Evolutionary conservation across 2,797 vertebrate genomes (phyloP).

Genomic region (Coluber constrictor): DNA sequence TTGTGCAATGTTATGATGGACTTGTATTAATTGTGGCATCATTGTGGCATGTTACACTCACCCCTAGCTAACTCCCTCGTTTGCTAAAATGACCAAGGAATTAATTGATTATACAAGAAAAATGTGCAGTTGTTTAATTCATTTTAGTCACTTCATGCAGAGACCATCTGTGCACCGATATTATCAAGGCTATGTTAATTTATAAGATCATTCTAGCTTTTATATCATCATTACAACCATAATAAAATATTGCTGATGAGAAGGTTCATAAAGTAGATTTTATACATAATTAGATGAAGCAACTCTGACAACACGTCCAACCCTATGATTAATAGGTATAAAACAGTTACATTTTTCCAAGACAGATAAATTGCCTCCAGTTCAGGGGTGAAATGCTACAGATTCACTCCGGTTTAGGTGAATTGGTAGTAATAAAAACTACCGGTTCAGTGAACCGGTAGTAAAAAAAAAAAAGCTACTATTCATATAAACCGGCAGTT

Average conservation of each 20-base stretch:
- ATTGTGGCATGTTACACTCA: not conserved
- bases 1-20: not conserved
- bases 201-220: not conserved
- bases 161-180: not conserved
- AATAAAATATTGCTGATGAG: not conserved
- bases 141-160: not conserved
- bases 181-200: not conserved
- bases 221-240: not conserved
- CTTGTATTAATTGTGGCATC: not conserved
- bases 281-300: not conserved
- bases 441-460: no score
- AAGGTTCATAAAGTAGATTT: not conserved
- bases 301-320: not conserved
- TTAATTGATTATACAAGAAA: not conserved
- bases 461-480: no score
- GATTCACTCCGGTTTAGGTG: no score
- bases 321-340: not conserved
- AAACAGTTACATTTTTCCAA: not conserved
- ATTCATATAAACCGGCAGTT: no score
- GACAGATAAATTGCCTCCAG: not conserved
- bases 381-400: no score
- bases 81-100: not conserved
- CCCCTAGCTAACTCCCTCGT: not conserved
- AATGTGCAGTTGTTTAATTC: not conserved
- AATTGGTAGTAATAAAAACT: no score